Evolutionary conservation across 2,888 invertebrate species (phyloP).

Genomic region (Sinohyriopsis cumingii): DNA sequence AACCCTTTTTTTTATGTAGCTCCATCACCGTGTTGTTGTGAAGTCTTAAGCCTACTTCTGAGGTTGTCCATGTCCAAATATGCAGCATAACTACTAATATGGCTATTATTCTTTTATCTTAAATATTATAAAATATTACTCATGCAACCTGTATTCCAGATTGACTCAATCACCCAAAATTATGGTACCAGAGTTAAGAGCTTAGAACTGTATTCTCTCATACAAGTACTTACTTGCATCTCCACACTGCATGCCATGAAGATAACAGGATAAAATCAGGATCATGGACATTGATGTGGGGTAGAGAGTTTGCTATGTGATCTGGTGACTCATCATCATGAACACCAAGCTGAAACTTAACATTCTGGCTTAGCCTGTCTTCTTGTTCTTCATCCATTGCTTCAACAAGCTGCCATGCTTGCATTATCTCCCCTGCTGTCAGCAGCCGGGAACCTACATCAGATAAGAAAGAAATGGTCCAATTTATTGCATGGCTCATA

Average conservation of each 20-base stretch:
- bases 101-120: too few species aligned
- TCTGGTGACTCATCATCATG: slow-evolving; percentile 39
- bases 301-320: slow-evolving; percentile 7
- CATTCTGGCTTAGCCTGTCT: slow-evolving; percentile 33
- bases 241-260: slow-evolving; percentile 59
- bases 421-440: slow-evolving; percentile 92
- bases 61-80: too few species aligned
- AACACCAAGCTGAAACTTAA: slow-evolving; percentile 61
- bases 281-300: slow-evolving; percentile 5
- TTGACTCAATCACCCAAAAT: too few species aligned
- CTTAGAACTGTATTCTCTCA: neutral
- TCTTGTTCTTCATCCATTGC: slow-evolving; percentile 30
- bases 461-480: slow-evolving; percentile 2
- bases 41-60: too few species aligned
- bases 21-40: too few species aligned
- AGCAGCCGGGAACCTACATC: slow-evolving; percentile 76
- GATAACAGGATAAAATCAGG: too few species aligned
- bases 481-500: neutral
- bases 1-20: too few species aligned
- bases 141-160: too few species aligned
- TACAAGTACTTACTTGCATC: slow-evolving; percentile 46
- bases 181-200: neutral
- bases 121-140: too few species aligned
- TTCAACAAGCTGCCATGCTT: slow-evolving; percentile 82
- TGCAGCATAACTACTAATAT: too few species aligned